Base-by-base conservation (phyloP, 2,113 vertebrate genomes). In the Pholis gunnellus region DNA sequence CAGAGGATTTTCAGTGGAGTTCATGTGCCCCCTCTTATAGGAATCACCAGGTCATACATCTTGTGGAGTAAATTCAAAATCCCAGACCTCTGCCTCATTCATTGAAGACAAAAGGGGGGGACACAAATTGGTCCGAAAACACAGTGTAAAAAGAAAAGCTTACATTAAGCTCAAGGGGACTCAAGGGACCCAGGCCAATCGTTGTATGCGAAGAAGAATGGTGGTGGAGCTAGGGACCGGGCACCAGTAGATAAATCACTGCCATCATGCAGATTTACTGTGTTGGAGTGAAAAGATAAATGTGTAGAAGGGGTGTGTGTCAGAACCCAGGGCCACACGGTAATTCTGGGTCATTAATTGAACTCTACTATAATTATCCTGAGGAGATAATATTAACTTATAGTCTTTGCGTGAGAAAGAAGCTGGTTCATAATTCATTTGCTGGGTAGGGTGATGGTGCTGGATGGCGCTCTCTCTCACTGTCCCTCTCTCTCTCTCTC, bases 321-420 rank as follows among this genome's bases (percentile, higher is more conserved):
- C 96, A 96, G 93, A 97, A 96, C 94, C 95, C 93, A 69, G 81
- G 96, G 95, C 96, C 95, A 94, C 95, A 92, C 66, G 69, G 95
- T 96, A 96, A 96, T 93, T 94, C 95, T 92, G 95, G 97, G 97
- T 97, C 97, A 97, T 97, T 97, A 97, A 98, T 97, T 98, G 97
- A 97, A 99, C 97, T 97, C 95, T 94, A 89, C 95, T 97, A 96
- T 98, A 98, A 99, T 99, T 99, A 98, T 98, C 97, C 97, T 95
- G 96, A 95, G 96, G 97, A 98, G 97, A 98, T 97, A 96, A 97
- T 98, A 98, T 97, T 97, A 99, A 97, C 97, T 97, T 97, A 97
- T 94, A 96, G 96, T 95, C 94, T 90, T 93, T 93, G 94, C 93
- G 95, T 94, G 95, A 95, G 95, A 95, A 93, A 94, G 95, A 92